Evolutionary conservation across 2,888 invertebrate species (phyloP).

Genomic region (Dynastes hyllus): DNA sequence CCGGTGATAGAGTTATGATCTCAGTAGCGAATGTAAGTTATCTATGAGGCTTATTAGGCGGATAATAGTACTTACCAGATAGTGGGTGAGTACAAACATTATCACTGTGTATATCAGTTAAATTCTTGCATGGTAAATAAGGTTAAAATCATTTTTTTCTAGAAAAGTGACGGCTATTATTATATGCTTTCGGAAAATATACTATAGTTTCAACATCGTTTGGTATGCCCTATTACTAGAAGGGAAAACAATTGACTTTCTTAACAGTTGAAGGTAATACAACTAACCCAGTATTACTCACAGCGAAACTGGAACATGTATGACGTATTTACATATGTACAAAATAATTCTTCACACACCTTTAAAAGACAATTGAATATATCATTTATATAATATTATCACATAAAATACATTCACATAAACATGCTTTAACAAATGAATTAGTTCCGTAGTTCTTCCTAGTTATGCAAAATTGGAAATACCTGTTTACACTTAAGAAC

Average conservation of each 20-base stretch:
- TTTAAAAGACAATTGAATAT: no score
- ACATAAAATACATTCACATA: no score
- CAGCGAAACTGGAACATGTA: background rate
- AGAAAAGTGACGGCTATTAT: background rate
- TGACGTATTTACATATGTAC: background rate
- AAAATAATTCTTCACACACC: no score
- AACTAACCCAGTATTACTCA: background rate
- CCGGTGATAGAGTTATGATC: constrained; percentile 10
- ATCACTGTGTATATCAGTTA: constrained; percentile 11
- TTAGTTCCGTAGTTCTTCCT: no score
- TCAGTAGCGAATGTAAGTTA: background rate
- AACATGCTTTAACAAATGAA: no score
- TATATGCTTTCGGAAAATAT: constrained; percentile 5
- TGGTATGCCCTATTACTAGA: background rate
- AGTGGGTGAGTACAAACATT: background rate
- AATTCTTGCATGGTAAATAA: constrained; percentile 25
- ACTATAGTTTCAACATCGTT: background rate
- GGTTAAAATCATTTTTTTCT: constrained; percentile 24
- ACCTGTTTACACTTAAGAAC: no score
- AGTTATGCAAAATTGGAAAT: no score
- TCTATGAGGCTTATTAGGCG: constrained; percentile 12
- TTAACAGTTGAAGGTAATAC: constrained; percentile 8
- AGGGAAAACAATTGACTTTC: constrained; percentile 6
- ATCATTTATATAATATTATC: no score
- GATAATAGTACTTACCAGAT: background rate